Base-by-base conservation (phyloP, 2,113 vertebrate species). In the Lophochroa leadbeateri region DNA sequence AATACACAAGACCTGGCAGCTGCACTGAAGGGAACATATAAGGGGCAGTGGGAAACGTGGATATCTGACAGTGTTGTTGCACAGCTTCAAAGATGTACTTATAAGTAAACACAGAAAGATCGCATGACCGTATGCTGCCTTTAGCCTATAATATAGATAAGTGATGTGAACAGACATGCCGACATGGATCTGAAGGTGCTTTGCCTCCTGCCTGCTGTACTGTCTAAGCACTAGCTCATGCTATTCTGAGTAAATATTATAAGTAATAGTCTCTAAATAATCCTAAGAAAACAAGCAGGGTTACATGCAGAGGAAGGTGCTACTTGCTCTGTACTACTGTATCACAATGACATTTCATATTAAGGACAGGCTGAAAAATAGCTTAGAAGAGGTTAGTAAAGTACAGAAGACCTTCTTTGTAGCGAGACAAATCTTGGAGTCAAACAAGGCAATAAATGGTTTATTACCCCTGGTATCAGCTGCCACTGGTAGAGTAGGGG, bases 151-250 rank as follows among this genome's bases (percentile, higher is more conserved):
- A 1, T 9, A 9, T 3, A 39, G 35, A 25, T 18, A 49, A 12
- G 58, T 19, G 63, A 20, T 19, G 33, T 15, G 41, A 84, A 20
- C 2, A 61, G 47, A 9, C 5, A 1, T 4, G 28, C 28, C 39
- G 11, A 7, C 15, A 0, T 0, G 19, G 29, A 61, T 53, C 75
- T n/a, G 23, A 47, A 37, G 28, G 37, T 28, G n/a, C 70, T 68
- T 44, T 28, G n/a, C 12, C 52, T 63, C 65, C 35, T 61, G 7
- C 7, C 52, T 47, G 25, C 58, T 61, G 5, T 18, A 2, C 31
- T 53, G 63, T 35, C 37, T 21, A 0, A 24, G 35, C 52, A 7
- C n/a, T 31, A 18, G 2, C 0, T 9, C 3, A 11, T 29, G 37
- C 39, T n/a, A 1, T 13, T 58, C 72, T 61, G 21, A 35, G 33